These are phyloP conservation scores for Entomobrya proxima DNA, from an alignment of 2,888 invertebrate species.

Conservation along the genomic window DNA sequence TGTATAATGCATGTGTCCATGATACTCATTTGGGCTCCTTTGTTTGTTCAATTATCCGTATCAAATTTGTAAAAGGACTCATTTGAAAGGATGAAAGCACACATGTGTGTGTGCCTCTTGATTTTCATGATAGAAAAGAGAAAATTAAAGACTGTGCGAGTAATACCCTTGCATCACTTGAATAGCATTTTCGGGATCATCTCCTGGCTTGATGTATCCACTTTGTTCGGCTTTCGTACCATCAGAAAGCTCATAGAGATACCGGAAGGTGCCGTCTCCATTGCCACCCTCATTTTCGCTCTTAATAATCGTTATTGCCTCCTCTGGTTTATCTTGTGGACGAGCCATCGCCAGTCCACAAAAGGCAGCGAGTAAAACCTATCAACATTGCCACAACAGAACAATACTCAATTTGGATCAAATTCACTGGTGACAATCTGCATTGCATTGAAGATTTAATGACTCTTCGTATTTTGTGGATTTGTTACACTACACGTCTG, in stretches of 20 bases:
- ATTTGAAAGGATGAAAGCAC: background rate
- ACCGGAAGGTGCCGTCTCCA: conserved; percentile 73
- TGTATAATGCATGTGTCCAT: background rate
- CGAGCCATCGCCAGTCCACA: conserved; percentile 69
- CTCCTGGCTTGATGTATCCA: conserved; percentile 71
- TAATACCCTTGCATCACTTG: conserved; percentile 72
- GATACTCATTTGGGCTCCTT: background rate
- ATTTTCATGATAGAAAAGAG: background rate
- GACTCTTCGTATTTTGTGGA: too few species aligned
- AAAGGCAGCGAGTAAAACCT: conserved; percentile 69
- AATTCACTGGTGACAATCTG: conserved; percentile 24
- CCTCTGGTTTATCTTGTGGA: conserved; percentile 65
- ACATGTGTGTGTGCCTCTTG: background rate
- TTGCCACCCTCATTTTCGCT: conserved; percentile 72
- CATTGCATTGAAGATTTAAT: too few species aligned
- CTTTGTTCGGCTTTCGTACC: conserved; percentile 64
- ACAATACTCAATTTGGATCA: background rate
- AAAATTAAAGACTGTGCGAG: background rate
- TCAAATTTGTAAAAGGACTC: background rate
- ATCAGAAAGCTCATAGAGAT: conserved; percentile 69
- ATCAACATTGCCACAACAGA: conserved; percentile 36
- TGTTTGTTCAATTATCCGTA: background rate
- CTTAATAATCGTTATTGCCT: conserved; percentile 69
- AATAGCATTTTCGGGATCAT: conserved; percentile 72
- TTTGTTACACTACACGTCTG: too few species aligned